Evolutionary conservation across 2,113 vertebrate species (phyloP).

Genomic region (Alethe diademata): DNA sequence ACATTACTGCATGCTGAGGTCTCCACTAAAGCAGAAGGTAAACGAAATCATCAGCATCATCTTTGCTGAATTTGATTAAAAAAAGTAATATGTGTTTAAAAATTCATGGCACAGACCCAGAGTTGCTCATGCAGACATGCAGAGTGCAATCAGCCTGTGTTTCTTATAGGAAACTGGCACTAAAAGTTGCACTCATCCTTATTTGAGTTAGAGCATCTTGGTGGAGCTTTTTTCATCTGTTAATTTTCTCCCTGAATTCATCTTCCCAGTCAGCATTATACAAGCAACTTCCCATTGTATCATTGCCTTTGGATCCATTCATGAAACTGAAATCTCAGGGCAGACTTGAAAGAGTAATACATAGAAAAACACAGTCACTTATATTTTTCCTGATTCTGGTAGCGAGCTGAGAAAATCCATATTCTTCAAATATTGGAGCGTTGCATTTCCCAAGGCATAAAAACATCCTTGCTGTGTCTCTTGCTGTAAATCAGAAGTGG

Average conservation of each 20-base stretch:
- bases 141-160: not conserved
- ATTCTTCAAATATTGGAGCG: not conserved
- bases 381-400: not conserved
- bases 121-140: not conserved
- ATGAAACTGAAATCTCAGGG: not conserved
- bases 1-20: not conserved
- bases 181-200: not conserved
- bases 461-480: not conserved
- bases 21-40: not conserved
- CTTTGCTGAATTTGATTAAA: not conserved
- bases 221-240: not conserved
- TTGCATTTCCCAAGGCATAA: not conserved
- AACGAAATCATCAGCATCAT: not conserved
- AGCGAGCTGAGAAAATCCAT: not conserved
- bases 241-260: not conserved
- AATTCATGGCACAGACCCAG: not conserved
- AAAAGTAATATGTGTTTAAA: not conserved
- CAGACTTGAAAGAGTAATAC: not conserved
- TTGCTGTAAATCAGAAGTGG: not conserved
- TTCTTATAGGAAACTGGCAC: not conserved
- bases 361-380: not conserved
- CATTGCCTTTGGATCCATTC: not conserved
- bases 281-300: not conserved
- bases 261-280: not conserved
- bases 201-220: not conserved